These are phyloP conservation scores for Sebastes trivittatus DNA, from an alignment of 2,797 vertebrate genomes.

Conservation along the genomic window DNA sequence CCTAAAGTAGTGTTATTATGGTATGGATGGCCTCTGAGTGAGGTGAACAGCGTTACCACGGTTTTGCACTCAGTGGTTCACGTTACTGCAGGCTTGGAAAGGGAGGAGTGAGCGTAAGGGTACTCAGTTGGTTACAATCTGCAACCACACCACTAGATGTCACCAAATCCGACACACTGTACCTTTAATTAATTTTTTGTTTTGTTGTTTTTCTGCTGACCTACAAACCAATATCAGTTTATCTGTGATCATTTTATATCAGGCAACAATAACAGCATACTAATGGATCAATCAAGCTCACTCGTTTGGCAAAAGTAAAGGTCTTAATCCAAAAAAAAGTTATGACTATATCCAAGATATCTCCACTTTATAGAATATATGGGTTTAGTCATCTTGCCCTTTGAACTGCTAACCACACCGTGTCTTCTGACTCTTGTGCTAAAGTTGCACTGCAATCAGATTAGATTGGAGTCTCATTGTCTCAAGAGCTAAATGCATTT, in stretches of 20 bases:
- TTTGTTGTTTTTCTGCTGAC: no score
- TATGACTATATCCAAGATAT: not conserved
- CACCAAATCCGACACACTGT: no score
- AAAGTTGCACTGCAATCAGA: not conserved
- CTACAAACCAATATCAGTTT: not conserved
- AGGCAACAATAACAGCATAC: not conserved
- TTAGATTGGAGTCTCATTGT: not conserved
- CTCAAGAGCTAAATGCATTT: not conserved
- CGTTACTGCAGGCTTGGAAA: no score
- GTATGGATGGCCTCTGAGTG: accelerated
- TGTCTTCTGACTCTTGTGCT: not conserved
- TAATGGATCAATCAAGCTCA: not conserved
- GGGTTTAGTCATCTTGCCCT: not conserved
- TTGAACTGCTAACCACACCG: not conserved
- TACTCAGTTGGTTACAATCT: no score
- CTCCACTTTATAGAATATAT: not conserved
- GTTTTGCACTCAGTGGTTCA: no score
- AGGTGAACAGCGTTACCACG: no score
- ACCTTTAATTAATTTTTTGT: accelerated
- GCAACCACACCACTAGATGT: no score
- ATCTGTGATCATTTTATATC: not conserved
- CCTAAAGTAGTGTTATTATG: no score
- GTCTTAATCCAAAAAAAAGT: not conserved
- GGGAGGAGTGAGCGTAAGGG: no score
- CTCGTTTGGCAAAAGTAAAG: no score